These are phyloP conservation scores for Caenorhabditis sp. DNA, from an alignment of 2,888 invertebrate genomes.

Conservation along the genomic window DNA sequence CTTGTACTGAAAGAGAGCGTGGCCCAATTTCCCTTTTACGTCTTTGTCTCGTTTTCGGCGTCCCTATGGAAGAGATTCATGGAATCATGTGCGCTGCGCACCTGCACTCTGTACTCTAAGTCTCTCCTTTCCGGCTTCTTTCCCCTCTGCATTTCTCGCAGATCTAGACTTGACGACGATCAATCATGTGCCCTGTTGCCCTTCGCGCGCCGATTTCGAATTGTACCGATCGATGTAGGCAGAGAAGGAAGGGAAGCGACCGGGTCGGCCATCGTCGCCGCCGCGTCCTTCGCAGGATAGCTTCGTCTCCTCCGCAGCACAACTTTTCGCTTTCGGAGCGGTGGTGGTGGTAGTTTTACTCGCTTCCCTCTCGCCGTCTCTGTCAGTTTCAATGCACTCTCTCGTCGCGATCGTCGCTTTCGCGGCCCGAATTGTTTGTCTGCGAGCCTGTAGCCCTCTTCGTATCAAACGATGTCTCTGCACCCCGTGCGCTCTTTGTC, in stretches of 20 bases:
- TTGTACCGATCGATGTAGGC: constrained; percentile 19
- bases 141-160: constrained; percentile 8
- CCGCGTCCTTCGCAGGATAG: constrained; percentile 37
- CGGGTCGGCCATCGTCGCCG: constrained; percentile 13
- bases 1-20: background rate
- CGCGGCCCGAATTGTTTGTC: constrained; percentile 43
- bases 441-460: constrained; percentile 21
- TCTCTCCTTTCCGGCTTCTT: constrained; percentile 15
- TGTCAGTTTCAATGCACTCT: constrained; percentile 12
- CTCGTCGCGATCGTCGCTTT: constrained; percentile 26
- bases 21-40: background rate
- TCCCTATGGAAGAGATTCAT: background rate
- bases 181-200: constrained; percentile 29
- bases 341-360: constrained; percentile 29
- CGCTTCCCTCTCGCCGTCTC: constrained; percentile 16
- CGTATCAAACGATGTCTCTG: constrained; percentile 13
- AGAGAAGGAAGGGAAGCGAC: background rate
- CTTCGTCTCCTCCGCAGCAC: constrained; percentile 30
- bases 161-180: constrained; percentile 17
- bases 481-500: constrained; percentile 20
- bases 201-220: constrained; percentile 23
- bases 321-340: constrained; percentile 32
- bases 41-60: background rate
- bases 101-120: constrained; percentile 7
- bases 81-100: constrained; percentile 4